phyloP scores from a whole-genome alignment of 2,888 invertebrate genomes.

The Mimumesa dahlbomi region DNA sequence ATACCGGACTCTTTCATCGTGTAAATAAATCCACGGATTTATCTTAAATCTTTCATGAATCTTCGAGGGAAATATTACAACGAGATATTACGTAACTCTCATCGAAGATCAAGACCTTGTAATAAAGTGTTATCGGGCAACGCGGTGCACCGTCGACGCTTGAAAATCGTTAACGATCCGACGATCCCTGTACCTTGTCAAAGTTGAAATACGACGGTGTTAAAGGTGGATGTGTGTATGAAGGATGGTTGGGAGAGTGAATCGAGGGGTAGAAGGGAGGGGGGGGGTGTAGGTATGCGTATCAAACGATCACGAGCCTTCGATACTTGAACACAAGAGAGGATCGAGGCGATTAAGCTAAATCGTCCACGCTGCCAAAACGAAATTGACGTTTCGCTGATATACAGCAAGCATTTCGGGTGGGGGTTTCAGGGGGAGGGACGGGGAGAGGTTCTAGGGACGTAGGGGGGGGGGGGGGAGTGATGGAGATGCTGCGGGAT shows the following conservation, averaged over 20 bases:
- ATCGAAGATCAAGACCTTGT: no score
- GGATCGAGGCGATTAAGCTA: constrained; percentile 66
- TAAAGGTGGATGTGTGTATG: constrained; percentile 35
- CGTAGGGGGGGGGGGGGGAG: constrained; percentile 40
- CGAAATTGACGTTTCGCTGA: constrained; percentile 70
- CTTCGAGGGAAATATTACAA: no score
- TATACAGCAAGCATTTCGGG: constrained; percentile 25
- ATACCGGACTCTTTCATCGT: no score
- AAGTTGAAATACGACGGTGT: constrained; percentile 7
- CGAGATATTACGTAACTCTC: no score
- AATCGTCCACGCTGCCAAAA: constrained; percentile 67
- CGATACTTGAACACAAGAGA: constrained; percentile 62
- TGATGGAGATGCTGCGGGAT: constrained; percentile 41
- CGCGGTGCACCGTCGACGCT: background rate
- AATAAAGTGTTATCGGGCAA: no score
- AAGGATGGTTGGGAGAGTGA: no score
- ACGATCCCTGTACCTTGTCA: background rate
- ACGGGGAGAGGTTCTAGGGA: constrained; percentile 39
- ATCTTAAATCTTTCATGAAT: no score
- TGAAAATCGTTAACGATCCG: constrained; percentile 9
- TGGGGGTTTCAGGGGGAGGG: constrained; percentile 3
- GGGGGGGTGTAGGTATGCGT: constrained; percentile 17
- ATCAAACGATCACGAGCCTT: constrained; percentile 54
- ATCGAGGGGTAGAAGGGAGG: background rate
- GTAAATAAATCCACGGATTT: no score